These are phyloP conservation scores for Pomacea maculata DNA, from an alignment of 1,140 invertebrate genomes.

Conservation along the genomic window DNA sequence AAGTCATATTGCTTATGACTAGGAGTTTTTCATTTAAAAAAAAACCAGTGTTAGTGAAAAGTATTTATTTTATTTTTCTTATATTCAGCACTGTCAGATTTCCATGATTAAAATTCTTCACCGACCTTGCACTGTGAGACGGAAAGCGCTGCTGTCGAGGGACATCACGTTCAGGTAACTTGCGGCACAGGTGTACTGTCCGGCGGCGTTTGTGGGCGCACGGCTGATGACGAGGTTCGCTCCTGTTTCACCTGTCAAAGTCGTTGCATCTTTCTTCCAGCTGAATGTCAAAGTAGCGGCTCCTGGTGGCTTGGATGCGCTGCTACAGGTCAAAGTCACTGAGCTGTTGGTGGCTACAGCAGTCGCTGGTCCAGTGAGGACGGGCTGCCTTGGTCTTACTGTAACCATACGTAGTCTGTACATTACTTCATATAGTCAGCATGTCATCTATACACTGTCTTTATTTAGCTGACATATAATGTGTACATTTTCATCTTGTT, in stretches of 20 bases:
- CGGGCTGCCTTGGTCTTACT: background rate
- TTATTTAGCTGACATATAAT: too few relatives aligned
- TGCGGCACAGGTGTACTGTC: background rate
- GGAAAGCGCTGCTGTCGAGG: background rate
- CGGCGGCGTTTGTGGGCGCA: background rate
- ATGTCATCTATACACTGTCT: too few relatives aligned
- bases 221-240: background rate
- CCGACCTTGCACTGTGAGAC: conserved; percentile 5
- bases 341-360: background rate
- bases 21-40: too few relatives aligned
- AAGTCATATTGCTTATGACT: too few relatives aligned
- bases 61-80: too few relatives aligned
- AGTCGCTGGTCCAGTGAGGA: background rate
- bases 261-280: background rate
- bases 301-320: background rate
- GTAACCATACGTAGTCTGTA: background rate
- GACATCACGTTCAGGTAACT: background rate
- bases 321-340: background rate
- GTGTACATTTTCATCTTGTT: too few relatives aligned
- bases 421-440: too few relatives aligned
- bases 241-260: background rate
- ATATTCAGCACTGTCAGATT: too few relatives aligned
- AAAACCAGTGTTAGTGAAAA: too few relatives aligned
- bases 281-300: background rate
- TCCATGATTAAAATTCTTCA: too few relatives aligned